Percentiles rank a stretch among this genome's conserved stretches.
Evolutionary conservation across 2,797 vertebrate species (phyloP).

Genomic region (Phalloptychus januarius): DNA sequence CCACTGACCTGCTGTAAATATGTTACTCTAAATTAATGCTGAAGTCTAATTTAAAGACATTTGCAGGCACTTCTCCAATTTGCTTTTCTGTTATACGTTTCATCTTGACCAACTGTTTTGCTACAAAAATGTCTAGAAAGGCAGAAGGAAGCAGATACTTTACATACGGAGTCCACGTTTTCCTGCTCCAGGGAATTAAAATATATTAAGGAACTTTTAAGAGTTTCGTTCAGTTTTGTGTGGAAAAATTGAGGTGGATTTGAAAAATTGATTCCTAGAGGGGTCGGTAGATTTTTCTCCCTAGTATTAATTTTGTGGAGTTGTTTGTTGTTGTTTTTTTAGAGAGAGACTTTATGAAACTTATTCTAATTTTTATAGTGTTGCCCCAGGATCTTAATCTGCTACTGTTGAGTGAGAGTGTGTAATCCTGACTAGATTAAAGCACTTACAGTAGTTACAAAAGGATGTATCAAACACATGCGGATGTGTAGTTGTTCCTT

Average conservation of each 20-base stretch:
- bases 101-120: not conserved
- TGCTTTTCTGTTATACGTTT: not conserved
- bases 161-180: not conserved
- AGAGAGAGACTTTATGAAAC: not conserved
- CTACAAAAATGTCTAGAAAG: not conserved
- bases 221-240: not conserved
- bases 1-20: not conserved
- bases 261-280: not conserved
- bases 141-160: not conserved
- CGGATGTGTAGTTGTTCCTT: not conserved
- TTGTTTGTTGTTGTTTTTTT: not conserved
- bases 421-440: not conserved
- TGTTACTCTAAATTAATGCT: not conserved
- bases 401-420: not conserved
- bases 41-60: not conserved
- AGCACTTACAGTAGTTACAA: conserved; percentile 3
- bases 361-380: not conserved
- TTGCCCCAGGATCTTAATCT: not conserved
- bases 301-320: not conserved
- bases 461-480: not conserved
- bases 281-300: not conserved
- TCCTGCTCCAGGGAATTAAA: not conserved
- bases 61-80: not conserved
- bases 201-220: not conserved
- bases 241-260: not conserved